Percentiles rank a stretch among this genome's conserved stretches.
Evolutionary conservation across 1,140 invertebrate species (phyloP).

Genomic region (Procambarus clarkii): DNA sequence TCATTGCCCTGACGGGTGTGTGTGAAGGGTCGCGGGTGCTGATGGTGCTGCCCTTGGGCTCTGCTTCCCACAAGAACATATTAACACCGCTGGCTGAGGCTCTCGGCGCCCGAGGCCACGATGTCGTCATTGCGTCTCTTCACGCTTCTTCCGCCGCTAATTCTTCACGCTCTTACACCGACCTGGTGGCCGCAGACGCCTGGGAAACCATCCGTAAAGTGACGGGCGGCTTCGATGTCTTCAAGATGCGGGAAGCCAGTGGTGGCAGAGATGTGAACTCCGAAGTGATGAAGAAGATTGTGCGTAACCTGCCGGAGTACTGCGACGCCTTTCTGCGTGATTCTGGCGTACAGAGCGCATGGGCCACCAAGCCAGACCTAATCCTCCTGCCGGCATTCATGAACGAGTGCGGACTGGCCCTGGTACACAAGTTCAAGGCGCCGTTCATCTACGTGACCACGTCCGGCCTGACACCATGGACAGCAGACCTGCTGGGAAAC

Average conservation of each 20-base stretch:
- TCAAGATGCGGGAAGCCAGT: slow-evolving; percentile 59
- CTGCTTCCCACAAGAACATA: slow-evolving; percentile 78
- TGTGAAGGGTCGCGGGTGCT: slow-evolving; percentile 62
- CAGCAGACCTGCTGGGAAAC: slow-evolving; percentile 71
- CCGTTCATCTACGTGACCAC: slow-evolving; percentile 78
- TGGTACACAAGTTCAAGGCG: slow-evolving; percentile 78
- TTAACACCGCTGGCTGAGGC: slow-evolving; percentile 77
- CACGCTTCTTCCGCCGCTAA: slow-evolving; percentile 73
- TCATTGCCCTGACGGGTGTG: background rate
- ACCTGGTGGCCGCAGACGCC: slow-evolving; percentile 68
- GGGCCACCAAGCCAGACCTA: slow-evolving; percentile 73
- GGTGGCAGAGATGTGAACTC: slow-evolving; percentile 66
- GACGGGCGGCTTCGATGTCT: slow-evolving; percentile 70
- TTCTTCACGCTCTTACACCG: slow-evolving; percentile 70
- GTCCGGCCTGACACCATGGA: slow-evolving; percentile 71
- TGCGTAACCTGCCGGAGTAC: slow-evolving; percentile 67
- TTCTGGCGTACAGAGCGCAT: slow-evolving; percentile 62
- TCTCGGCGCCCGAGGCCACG: slow-evolving; percentile 79
- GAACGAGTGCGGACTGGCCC: slow-evolving; percentile 74
- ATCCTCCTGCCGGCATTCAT: slow-evolving; percentile 74
- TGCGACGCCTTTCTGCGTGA: slow-evolving; percentile 71
- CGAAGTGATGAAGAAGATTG: slow-evolving; percentile 68
- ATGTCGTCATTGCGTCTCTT: slow-evolving; percentile 79
- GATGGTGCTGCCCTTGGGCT: slow-evolving; percentile 69
- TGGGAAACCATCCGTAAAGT: slow-evolving; percentile 51